Conservation (phyloP, 2,113 vertebrate genomes). For the Sebastes fasciatus region DNA sequence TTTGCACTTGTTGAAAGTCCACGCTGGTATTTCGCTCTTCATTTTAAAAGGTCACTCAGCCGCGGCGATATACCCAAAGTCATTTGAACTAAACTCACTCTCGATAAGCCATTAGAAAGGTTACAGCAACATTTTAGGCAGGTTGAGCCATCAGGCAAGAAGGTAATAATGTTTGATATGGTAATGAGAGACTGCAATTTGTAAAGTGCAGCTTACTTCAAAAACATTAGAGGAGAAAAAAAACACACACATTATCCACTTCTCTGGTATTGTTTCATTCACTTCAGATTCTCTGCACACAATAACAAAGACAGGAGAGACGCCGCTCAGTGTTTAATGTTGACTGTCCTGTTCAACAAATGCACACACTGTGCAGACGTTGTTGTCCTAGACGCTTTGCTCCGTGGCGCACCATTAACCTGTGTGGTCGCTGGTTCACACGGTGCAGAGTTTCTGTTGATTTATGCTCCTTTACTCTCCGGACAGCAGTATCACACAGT, state of each 20-base stretch:
- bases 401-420: constrained; percentile 39
- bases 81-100: constrained; percentile 33
- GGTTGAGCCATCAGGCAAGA: neutral
- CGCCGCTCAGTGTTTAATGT: constrained; percentile 34
- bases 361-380: constrained; percentile 36
- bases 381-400: constrained; percentile 9
- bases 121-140: constrained; percentile 16
- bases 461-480: constrained; percentile 44
- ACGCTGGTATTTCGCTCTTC: constrained; percentile 35
- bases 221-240: neutral
- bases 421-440: constrained; percentile 36
- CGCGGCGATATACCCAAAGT: neutral
- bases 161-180: neutral
- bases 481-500: constrained; percentile 11
- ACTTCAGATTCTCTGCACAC: neutral
- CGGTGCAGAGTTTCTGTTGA: constrained; percentile 42
- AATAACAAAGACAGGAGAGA: neutral
- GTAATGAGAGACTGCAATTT: constrained; percentile 11
- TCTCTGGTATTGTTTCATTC: neutral
- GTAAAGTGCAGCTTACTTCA: constrained; percentile 19
- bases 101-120: constrained; percentile 49
- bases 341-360: constrained; percentile 41
- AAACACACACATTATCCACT: neutral
- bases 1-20: constrained; percentile 11
- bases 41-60: constrained; percentile 47